These are phyloP conservation scores for Hemiscyllium ocellatum DNA, from an alignment of 2,113 vertebrate genomes.

Conservation along the genomic window DNA sequence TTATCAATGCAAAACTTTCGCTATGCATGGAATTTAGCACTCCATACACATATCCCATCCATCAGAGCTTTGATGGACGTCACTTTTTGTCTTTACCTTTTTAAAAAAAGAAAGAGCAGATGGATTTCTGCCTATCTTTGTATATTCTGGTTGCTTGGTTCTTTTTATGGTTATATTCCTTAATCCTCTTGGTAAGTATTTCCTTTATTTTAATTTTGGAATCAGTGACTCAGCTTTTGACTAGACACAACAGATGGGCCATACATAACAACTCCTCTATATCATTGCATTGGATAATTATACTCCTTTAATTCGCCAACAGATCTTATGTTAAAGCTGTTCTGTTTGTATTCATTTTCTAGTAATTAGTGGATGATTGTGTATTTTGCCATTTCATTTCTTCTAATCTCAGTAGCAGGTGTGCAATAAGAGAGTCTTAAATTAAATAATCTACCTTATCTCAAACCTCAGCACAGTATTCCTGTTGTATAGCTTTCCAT, in stretches of 20 bases:
- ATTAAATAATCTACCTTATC: neutral
- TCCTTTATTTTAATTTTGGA: neutral
- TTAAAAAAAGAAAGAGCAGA: neutral
- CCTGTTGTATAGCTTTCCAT: neutral
- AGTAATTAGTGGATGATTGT: neutral
- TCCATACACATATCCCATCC: neutral
- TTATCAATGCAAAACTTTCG: no score
- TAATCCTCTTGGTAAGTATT: no score
- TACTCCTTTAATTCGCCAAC: neutral
- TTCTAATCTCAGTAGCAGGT: neutral
- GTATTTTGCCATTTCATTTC: neutral
- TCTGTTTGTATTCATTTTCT: neutral
- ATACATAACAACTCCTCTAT: neutral
- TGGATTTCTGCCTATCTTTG: neutral
- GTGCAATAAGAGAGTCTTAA: neutral
- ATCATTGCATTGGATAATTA: neutral
- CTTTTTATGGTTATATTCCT: neutral
- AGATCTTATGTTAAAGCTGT: neutral
- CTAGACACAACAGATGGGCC: neutral
- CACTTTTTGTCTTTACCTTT: neutral
- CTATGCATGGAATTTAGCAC: neutral
- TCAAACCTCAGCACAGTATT: neutral
- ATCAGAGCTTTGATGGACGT: neutral
- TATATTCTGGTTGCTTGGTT: neutral
- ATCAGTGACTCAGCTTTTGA: neutral